Evolutionary conservation across 2,113 vertebrate species (phyloP).

Genomic region (Diadophis punctatus): DNA sequence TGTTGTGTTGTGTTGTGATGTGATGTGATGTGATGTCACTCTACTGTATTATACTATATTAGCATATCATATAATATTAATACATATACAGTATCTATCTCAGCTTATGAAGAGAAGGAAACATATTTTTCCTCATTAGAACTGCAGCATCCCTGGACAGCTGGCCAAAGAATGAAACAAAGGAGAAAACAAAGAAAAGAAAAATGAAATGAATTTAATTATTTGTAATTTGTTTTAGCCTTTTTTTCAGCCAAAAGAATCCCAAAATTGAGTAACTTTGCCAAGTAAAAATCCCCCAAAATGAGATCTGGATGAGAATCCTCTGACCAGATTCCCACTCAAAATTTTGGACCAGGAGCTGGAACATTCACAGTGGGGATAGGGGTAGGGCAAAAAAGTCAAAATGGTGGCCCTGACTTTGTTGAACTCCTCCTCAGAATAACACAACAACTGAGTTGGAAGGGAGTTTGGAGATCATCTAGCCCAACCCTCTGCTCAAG

Average conservation of each 20-base stretch:
- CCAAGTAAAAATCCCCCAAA: not conserved
- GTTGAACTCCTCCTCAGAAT: too few relatives aligned
- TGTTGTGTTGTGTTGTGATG: too few relatives aligned
- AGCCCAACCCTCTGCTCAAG: too few relatives aligned
- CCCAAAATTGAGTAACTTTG: not conserved
- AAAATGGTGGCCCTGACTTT: not conserved
- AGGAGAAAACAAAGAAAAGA: not conserved
- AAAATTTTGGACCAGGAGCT: not conserved
- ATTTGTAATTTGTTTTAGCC: not conserved
- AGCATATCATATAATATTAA: too few relatives aligned
- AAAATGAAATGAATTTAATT: not conserved
- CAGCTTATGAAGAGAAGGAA: not conserved
- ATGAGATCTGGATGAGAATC: not conserved
- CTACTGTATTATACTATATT: too few relatives aligned
- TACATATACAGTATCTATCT: too few relatives aligned
- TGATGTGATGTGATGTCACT: too few relatives aligned
- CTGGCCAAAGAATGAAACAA: not conserved
- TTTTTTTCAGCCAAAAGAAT: not conserved
- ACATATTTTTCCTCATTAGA: not conserved
- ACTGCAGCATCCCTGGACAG: not conserved
- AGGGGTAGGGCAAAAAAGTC: not conserved
- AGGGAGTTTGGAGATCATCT: too few relatives aligned
- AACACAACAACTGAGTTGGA: too few relatives aligned
- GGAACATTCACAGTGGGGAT: not conserved
- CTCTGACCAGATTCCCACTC: not conserved